Base-by-base conservation (phyloP, 2,113 vertebrate genomes). In the Athene cunicularia region DNA sequence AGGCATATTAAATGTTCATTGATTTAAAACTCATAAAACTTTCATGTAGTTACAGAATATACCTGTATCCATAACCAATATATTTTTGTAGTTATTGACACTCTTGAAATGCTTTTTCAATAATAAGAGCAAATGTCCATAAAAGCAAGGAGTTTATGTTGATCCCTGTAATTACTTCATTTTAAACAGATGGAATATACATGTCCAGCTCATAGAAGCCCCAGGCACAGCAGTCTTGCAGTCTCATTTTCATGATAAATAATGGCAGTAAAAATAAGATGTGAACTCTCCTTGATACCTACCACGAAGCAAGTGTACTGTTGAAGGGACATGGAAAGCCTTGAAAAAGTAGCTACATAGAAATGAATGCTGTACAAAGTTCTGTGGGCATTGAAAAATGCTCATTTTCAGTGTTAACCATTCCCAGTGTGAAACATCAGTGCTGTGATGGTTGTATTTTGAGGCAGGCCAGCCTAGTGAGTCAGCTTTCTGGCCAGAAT, bases 81-180 rank as follows among this genome's bases (percentile, higher is more conserved):
- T 49, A n/a, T 71, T 91, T 80, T 21, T 70, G 37, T 70, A 80
- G 45, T 45, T 91, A 81, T 1, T 76, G 18, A 71, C 55, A 90
- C 37, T 45, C 30, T 85, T 70, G 47, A 88, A 86, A 83, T 88
- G 47, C 14, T 77, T 0, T 93, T 94, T 88, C 43, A 47, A 50
- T 94, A 93, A 71, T 88, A 88, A 86, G 35, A 87, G 35, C 62
- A 90, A 96, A 80, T 70, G 60, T 72, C 90, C 63, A 81, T 89
- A 90, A 95, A 94, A 92, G 66, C 74, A 66, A 91, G 52, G 62
- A 67, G 75, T 93, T 95, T 91, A 83, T 90, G 85, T 67, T 96
- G 68, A 95, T 88, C 43, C 52, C 49, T 95, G 68, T 94, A 88
- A 96, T 93, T 91, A 83, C 79, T 77, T 76, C 37, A 37, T 8